Evolutionary conservation across 2,888 invertebrate genomes (phyloP).

Genomic region (Athrips mouffetella): DNA sequence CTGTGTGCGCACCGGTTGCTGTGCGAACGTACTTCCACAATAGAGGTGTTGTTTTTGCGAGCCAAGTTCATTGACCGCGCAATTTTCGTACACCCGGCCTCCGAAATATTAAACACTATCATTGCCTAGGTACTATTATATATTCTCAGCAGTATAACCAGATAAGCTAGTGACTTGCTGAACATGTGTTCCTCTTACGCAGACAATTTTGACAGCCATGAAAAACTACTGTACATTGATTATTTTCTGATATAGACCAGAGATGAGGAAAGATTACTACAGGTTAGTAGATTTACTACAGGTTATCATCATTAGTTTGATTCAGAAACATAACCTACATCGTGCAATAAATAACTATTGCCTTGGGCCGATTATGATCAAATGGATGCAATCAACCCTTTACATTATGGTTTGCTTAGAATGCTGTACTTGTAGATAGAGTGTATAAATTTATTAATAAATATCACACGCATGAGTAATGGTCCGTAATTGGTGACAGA

Average conservation of each 20-base stretch:
- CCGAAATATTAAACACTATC: constrained; percentile 37
- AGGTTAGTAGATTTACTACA: constrained; percentile 2
- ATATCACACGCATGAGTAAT: constrained; percentile 67
- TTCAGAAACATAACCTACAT: constrained; percentile 8
- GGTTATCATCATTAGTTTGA: constrained; percentile 3
- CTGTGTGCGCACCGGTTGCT: constrained; percentile 2
- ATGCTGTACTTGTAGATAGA: constrained; percentile 6
- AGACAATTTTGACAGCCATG: constrained; percentile 3
- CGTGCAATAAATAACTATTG: constrained; percentile 9
- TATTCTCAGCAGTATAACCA: constrained; percentile 5
- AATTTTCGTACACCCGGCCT: constrained; percentile 55
- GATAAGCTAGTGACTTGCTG: background rate
- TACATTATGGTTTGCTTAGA: constrained; percentile 12
- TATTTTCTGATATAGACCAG: background rate
- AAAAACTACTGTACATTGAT: constrained; percentile 11
- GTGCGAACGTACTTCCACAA: constrained; percentile 57
- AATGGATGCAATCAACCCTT: constrained; percentile 18
- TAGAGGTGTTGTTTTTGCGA: constrained; percentile 47
- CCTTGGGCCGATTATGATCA: constrained; percentile 11
- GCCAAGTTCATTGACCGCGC: constrained; percentile 50
- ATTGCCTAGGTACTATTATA: no score
- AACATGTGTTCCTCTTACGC: background rate
- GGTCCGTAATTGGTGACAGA: constrained; percentile 67
- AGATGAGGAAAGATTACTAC: constrained; percentile 1
- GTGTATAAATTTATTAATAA: constrained; percentile 51